A percentile compares a stretch with the other conserved stretches of the same genome.
Conservation (phyloP, 1,140 invertebrate species). For the Pentalonia nigronervosa region DNA sequence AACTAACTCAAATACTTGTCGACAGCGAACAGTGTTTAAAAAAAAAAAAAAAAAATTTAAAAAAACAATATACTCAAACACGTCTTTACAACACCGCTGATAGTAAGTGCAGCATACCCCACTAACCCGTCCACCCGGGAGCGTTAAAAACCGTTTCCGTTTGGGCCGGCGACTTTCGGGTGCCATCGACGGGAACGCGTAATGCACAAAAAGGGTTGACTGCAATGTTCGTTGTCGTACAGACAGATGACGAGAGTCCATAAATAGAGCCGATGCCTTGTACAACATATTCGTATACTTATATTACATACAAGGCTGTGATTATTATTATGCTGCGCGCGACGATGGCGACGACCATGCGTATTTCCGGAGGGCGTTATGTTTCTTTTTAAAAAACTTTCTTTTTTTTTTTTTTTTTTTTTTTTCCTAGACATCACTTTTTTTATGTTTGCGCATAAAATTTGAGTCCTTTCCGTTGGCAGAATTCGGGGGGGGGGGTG, state of each 20-base stretch:
- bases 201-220: conserved; percentile 6
- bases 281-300: conserved; percentile 5
- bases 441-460: not conserved
- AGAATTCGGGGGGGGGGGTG: not conserved
- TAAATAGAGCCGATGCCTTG: not conserved
- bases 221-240: not conserved
- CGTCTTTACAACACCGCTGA: not conserved
- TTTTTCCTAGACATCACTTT: not conserved
- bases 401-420: conserved; percentile 5
- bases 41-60: too few species aligned
- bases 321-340: not conserved
- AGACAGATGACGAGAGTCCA: not conserved
- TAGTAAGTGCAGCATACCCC: not conserved
- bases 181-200: not conserved
- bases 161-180: not conserved
- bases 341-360: not conserved
- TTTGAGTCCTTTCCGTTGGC: not conserved
- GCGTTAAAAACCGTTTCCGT: conserved; percentile 6
- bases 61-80: too few species aligned
- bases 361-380: not conserved
- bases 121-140: not conserved
- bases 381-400: not conserved
- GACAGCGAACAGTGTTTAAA: too few species aligned
- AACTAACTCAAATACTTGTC: too few species aligned
- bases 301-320: conserved; percentile 1